Percentiles rank a stretch among this genome's conserved stretches.
Evolutionary conservation across 1,140 invertebrate genomes (phyloP).

Genomic region (Trachymyrmex cornetzi): DNA sequence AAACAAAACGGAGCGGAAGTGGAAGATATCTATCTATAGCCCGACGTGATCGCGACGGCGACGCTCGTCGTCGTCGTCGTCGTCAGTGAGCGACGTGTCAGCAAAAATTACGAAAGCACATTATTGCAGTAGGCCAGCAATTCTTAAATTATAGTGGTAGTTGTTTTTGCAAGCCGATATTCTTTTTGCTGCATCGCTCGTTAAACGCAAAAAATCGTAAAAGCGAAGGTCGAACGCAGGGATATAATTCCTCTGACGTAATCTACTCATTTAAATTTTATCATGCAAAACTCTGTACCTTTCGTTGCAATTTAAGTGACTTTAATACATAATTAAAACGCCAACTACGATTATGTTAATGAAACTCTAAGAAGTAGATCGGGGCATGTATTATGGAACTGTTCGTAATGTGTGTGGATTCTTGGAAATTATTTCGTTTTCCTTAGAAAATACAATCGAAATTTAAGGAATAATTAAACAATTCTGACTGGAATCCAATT

Average conservation of each 20-base stretch:
- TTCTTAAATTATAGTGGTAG: not conserved
- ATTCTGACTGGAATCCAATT: too few species aligned
- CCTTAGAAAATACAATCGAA: too few species aligned
- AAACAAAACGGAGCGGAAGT: slow-evolving; percentile 79
- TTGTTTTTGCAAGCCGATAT: too few species aligned
- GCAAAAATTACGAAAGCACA: slow-evolving; percentile 37
- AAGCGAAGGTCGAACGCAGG: not conserved
- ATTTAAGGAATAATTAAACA: too few species aligned
- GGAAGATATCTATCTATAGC: slow-evolving; percentile 79
- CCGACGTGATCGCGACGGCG: slow-evolving; percentile 66
- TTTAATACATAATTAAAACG: slow-evolving; percentile 13
- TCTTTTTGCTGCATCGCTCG: not conserved
- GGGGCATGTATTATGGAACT: too few species aligned
- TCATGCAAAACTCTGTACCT: not conserved
- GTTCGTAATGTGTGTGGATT: too few species aligned
- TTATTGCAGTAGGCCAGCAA: not conserved
- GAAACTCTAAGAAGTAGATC: slow-evolving; percentile 8
- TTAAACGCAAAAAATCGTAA: not conserved
- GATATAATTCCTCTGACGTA: not conserved
- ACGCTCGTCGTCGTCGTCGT: slow-evolving; percentile 23
- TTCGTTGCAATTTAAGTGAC: slow-evolving; percentile 4
- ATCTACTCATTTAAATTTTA: slow-evolving; percentile 13
- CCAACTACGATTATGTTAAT: slow-evolving; percentile 12
- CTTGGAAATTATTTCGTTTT: too few species aligned
- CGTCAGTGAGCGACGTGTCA: slow-evolving; percentile 9